Percentiles rank a stretch among this genome's conserved stretches.
Conservation (phyloP, 2,113 vertebrate genomes). For the Silurus meridionalis region DNA sequence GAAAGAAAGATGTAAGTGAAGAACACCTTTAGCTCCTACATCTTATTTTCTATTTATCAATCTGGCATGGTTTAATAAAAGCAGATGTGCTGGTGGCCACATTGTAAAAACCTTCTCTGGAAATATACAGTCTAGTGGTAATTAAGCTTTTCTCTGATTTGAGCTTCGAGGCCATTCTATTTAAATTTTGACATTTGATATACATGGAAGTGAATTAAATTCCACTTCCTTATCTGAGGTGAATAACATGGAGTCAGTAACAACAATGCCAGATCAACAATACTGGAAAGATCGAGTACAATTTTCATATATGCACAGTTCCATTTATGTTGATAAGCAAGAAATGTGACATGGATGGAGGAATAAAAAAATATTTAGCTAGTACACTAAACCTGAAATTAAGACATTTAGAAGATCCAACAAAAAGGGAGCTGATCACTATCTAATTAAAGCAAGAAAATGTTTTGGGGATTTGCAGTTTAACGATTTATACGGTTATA, state of each 20-base stretch:
- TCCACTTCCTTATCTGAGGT: neutral
- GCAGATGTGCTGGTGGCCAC: constrained; percentile 36
- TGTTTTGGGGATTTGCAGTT: neutral
- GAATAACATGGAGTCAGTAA: neutral
- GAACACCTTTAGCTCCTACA: constrained; percentile 25
- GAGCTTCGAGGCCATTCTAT: neutral
- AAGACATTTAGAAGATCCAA: neutral
- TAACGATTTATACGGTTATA: neutral
- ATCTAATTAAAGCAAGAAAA: neutral
- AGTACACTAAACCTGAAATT: neutral
- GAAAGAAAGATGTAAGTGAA: constrained; percentile 34
- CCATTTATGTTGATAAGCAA: neutral
- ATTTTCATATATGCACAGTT: neutral
- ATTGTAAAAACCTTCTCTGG: constrained; percentile 1
- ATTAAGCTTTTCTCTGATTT: constrained; percentile 16
- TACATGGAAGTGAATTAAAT: neutral
- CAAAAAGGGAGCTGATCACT: neutral
- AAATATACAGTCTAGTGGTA: neutral
- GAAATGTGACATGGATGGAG: neutral
- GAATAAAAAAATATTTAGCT: neutral
- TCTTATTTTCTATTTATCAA: constrained; percentile 29
- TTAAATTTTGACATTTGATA: neutral
- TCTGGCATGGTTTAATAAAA: constrained; percentile 30
- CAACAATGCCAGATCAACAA: neutral
- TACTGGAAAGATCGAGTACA: neutral